Conservation (phyloP, 2,888 invertebrate species). For the Gandaritis pyraliata region DNA sequence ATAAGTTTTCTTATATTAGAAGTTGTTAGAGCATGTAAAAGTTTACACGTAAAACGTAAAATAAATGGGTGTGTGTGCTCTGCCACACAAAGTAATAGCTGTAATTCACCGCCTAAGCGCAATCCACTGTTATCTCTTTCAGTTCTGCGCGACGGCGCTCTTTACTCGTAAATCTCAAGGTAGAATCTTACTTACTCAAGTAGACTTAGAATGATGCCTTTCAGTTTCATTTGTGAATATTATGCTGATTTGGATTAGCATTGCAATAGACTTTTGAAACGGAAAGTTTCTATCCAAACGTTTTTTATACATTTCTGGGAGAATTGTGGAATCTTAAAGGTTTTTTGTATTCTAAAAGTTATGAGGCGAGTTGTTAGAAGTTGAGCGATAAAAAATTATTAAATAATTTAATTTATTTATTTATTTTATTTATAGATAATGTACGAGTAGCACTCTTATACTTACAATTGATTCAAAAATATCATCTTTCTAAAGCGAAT, state of each 20-base stretch:
- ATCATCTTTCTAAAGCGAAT: no score
- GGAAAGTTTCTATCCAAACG: background rate
- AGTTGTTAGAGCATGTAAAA: no score
- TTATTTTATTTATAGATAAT: no score
- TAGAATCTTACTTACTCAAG: slow-evolving; percentile 60
- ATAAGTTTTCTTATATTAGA: no score
- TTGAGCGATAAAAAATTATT: no score
- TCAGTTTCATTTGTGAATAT: slow-evolving; percentile 69
- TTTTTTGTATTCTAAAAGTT: no score
- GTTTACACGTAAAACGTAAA: background rate
- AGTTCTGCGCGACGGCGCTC: slow-evolving; percentile 65
- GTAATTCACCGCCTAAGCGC: slow-evolving; percentile 70
- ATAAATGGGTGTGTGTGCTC: slow-evolving; percentile 33
- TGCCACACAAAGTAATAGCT: slow-evolving; percentile 65
- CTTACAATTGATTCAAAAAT: no score
- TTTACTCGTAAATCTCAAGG: slow-evolving; percentile 63
- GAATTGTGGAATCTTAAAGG: no score
- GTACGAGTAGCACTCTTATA: no score
- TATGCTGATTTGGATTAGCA: slow-evolving; percentile 48
- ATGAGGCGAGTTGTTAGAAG: no score
- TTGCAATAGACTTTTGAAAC: background rate
- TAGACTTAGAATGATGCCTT: slow-evolving; percentile 71
- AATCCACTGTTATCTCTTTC: slow-evolving; percentile 70
- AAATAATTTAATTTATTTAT: no score
- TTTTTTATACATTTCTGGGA: no score